Conservation (phyloP, 2,888 invertebrate species). For the Dicyrtomina minuta region DNA sequence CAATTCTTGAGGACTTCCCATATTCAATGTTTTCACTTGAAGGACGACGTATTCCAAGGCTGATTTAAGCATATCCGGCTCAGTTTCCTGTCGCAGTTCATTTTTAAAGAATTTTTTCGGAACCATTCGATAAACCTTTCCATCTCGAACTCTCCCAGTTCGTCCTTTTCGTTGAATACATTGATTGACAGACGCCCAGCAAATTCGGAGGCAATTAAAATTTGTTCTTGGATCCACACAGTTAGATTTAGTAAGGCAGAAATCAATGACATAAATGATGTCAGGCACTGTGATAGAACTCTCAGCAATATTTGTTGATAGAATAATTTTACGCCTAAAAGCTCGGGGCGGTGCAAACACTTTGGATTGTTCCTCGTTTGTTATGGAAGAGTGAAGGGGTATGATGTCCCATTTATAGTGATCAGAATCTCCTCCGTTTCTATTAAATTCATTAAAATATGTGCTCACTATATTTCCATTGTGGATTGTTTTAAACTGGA, state of each 20-base stretch:
- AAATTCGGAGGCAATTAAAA: constrained; percentile 72
- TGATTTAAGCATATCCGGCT: constrained; percentile 76
- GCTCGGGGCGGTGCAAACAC: constrained; percentile 65
- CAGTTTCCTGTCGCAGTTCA: constrained; percentile 59
- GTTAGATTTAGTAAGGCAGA: constrained; percentile 83
- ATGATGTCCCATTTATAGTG: constrained; percentile 53
- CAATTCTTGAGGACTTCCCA: constrained; percentile 77
- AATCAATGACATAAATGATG: constrained; percentile 88
- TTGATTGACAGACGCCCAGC: constrained; percentile 87
- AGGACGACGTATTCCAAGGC: constrained; percentile 79
- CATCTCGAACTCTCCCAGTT: constrained; percentile 72
- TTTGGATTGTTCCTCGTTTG: constrained; percentile 70
- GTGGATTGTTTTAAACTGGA: too few relatives aligned
- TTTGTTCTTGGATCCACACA: constrained; percentile 74
- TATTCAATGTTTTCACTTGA: constrained; percentile 75
- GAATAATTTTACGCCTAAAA: constrained; percentile 75
- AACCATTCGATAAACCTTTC: constrained; percentile 75
- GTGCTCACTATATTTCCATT: too few relatives aligned
- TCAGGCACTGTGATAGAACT: constrained; percentile 89
- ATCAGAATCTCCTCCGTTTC: constrained; percentile 27
- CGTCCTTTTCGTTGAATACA: constrained; percentile 88
- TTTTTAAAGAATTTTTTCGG: constrained; percentile 64
- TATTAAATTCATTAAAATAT: too few relatives aligned
- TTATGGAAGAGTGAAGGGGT: constrained; percentile 73
- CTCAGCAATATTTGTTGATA: constrained; percentile 89